A percentile compares a stretch with the other conserved stretches of the same genome.
phyloP scores from a whole-genome alignment of 2,113 vertebrate species.

The Megatriorchis doriae region DNA sequence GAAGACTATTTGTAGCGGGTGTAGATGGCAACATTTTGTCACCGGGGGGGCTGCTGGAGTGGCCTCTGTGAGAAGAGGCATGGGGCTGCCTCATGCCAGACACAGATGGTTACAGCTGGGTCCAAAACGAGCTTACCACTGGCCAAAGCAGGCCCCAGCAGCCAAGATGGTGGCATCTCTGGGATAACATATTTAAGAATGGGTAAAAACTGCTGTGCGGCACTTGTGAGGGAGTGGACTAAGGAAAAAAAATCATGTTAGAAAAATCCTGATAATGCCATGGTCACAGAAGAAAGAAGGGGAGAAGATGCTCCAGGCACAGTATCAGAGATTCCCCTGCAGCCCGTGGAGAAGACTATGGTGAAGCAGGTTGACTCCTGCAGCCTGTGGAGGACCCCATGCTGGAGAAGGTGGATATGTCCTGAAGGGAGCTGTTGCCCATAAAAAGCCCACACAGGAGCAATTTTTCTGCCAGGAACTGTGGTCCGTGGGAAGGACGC shows the following conservation, averaged over 20 bases:
- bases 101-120: neutral
- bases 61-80: neutral
- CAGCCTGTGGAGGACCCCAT: neutral
- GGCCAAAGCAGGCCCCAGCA: neutral
- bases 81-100: neutral
- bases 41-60: neutral
- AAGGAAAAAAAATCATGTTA: neutral
- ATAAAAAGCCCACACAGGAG: neutral
- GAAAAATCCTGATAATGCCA: neutral
- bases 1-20: neutral
- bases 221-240: neutral
- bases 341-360: neutral
- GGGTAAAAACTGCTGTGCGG: neutral
- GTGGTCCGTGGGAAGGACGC: neutral
- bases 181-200: neutral
- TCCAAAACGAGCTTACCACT: neutral
- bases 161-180: neutral
- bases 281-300: neutral
- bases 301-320: neutral
- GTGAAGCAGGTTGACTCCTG: neutral
- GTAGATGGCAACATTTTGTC: neutral
- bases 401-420: too few relatives aligned
- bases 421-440: too few relatives aligned
- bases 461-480: neutral
- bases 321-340: neutral